Conservation (phyloP, 2,797 vertebrate species). For the Lacerta agilis region DNA sequence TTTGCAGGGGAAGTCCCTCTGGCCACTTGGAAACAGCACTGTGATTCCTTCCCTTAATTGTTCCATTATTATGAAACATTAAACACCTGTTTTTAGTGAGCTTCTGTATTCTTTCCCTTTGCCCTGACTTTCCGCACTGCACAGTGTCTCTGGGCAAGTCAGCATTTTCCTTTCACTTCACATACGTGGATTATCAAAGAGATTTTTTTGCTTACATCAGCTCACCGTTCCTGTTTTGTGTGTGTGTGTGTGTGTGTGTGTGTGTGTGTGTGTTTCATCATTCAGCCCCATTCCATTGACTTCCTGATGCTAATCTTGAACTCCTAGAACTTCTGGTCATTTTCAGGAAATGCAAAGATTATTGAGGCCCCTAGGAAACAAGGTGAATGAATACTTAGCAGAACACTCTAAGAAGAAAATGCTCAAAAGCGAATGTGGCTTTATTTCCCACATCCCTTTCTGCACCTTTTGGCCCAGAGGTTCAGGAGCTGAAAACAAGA, state of each 20-base stretch:
- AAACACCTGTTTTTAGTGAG: neutral
- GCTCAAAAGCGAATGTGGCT: neutral
- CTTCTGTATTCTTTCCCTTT: neutral
- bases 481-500: neutral
- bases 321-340: neutral
- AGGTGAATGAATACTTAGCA: neutral
- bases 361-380: neutral
- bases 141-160: neutral
- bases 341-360: neutral
- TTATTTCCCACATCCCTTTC: neutral
- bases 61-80: neutral
- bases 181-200: neutral
- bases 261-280: too few species aligned
- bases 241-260: too few species aligned
- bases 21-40: constrained; percentile 13
- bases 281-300: neutral
- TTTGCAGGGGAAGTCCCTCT: neutral
- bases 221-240: neutral
- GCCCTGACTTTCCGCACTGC: neutral
- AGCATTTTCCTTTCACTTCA: neutral
- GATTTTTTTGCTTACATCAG: neutral
- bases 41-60: neutral
- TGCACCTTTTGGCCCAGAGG: neutral
- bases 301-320: neutral
- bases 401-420: neutral